These are phyloP conservation scores for Morpho achilles DNA, from an alignment of 2,888 invertebrate species.

Conservation along the genomic window DNA sequence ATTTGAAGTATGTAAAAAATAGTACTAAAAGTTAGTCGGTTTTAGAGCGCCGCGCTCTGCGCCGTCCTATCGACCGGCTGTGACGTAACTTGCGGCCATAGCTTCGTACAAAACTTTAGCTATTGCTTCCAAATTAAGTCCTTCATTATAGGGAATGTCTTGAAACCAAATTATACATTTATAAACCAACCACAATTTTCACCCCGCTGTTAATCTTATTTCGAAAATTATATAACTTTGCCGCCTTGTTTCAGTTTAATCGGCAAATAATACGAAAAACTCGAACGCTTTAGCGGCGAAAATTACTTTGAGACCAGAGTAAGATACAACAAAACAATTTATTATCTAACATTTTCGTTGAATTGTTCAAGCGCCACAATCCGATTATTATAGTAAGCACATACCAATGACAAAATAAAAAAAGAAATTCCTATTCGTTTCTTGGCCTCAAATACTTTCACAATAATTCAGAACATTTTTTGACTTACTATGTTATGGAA, in stretches of 20 bases:
- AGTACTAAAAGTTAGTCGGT: slow-evolving; percentile 49
- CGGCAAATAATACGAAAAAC: neutral
- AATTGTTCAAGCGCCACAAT: neutral
- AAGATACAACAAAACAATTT: neutral
- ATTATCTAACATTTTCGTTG: neutral
- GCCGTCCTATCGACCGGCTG: slow-evolving; percentile 51
- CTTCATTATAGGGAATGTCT: slow-evolving; percentile 11
- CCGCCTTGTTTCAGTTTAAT: neutral
- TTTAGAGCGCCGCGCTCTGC: slow-evolving; percentile 43
- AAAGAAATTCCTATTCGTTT: too few species aligned
- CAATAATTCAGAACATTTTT: too few species aligned
- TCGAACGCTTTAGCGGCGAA: slow-evolving; percentile 1
- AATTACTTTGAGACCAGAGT: neutral
- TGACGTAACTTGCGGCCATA: slow-evolving; percentile 51
- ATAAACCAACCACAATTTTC: slow-evolving; percentile 5
- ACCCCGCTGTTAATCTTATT: slow-evolving; percentile 3
- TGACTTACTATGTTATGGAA: too few species aligned
- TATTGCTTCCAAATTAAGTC: slow-evolving; percentile 7
- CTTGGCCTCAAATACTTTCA: too few species aligned
- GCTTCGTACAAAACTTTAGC: slow-evolving; percentile 24
- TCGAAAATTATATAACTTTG: slow-evolving; percentile 3
- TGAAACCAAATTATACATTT: slow-evolving; percentile 1
- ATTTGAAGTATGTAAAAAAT: slow-evolving; percentile 38
- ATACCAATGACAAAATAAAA: too few species aligned
- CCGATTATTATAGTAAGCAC: slow-evolving; percentile 1